Evolutionary conservation across 1,140 invertebrate species (phyloP), one percentile per base, ranked within the genome.

Genomic region (Tetramorium parvispinum): DNA sequence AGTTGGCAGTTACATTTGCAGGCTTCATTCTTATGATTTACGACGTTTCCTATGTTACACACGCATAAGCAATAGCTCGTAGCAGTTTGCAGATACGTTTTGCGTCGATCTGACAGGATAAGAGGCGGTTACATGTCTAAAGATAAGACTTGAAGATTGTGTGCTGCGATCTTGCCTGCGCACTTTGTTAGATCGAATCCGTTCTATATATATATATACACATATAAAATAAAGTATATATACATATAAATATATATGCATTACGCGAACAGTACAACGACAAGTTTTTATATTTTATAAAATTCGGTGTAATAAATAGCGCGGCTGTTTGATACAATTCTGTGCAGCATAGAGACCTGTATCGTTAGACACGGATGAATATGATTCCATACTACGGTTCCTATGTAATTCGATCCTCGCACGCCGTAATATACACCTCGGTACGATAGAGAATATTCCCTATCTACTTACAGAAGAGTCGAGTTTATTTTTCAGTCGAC

Each of bases 261-360:
- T 43, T 76, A 82, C 57, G 70, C 66, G 61, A 91, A 87, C 87
- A 91, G 90, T 91, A 91, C 90, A 91, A 91, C 90, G 90, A 91
- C 89, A 88, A 88, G 82, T 91, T 90, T 91, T 91, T 88, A 91
- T 90, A 87, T 91, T 91, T 91, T 90, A 81, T 91, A 91, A 91
- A 81, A 46, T 85, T 83, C 61, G 85, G 57, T 87, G 68, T 90
- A 87, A 90, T 75, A 82, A 76, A 68, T 88, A 88, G 85, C 79
- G 68, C 76, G 78, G 88, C 65, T 87, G 53, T 85, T 87, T 86
- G 65, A 91, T 85, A 88, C 46, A 37, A 87, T 90, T 91, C 68
- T 85, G 88, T 90, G 70, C 73, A 59, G 68, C 18, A 21, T 85
- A 61, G 85, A 85, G 61, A 87, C 66, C 66, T 85, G 49, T 59